A percentile compares a stretch with the other conserved stretches of the same genome.
Evolutionary conservation across 2,113 vertebrate species (phyloP).

Genomic region (Pluvialis apricaria): DNA sequence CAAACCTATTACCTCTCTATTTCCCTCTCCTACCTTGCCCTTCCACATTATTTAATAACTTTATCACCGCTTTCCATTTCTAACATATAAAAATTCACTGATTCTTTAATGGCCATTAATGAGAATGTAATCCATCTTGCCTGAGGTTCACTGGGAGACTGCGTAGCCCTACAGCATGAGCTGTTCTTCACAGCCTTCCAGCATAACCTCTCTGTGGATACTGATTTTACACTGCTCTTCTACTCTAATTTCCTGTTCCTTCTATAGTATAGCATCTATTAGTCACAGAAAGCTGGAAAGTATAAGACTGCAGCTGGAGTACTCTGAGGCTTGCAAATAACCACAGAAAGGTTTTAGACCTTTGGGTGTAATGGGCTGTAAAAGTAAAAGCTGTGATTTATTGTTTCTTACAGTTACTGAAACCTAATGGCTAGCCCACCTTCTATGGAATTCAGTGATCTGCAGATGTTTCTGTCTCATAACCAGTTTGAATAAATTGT

Average conservation of each 20-base stretch:
- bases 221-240: neutral
- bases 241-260: conserved; percentile 31
- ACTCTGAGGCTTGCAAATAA: conserved; percentile 7
- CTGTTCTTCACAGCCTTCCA: neutral
- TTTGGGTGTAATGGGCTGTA: conserved; percentile 22
- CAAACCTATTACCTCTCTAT: neutral
- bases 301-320: neutral
- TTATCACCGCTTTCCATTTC: neutral
- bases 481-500: neutral
- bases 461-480: neutral
- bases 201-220: neutral
- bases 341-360: conserved; percentile 5
- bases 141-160: neutral
- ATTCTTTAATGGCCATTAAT: neutral
- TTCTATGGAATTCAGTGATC: neutral
- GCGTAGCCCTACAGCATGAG: neutral
- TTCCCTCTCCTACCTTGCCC: neutral
- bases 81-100: neutral
- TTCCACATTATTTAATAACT: conserved; percentile 1
- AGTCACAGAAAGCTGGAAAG: conserved; percentile 10
- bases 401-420: conserved; percentile 18
- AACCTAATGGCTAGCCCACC: neutral
- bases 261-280: neutral
- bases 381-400: conserved; percentile 39
- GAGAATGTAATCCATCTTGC: neutral